These are phyloP conservation scores for Scaptomyza caliginosa DNA, from an alignment of 2,888 invertebrate species.

Conservation along the genomic window DNA sequence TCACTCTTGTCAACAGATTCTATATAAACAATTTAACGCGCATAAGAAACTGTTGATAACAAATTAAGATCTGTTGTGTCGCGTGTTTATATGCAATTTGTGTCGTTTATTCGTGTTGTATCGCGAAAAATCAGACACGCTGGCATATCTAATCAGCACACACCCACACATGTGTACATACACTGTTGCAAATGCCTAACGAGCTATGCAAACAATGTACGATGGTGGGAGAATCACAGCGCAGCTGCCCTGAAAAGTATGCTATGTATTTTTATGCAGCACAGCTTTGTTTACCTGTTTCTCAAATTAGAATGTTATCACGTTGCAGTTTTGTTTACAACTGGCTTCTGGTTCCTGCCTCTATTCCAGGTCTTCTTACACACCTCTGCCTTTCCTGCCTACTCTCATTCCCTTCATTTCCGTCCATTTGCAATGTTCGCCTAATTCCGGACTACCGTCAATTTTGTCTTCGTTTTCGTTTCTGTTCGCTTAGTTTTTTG, in stretches of 20 bases:
- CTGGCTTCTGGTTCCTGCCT: slow-evolving; percentile 37
- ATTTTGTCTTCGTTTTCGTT: slow-evolving; percentile 37
- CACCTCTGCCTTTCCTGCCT: neutral
- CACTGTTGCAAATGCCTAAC: slow-evolving; percentile 5
- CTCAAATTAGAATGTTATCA: slow-evolving; percentile 65
- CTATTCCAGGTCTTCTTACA: neutral
- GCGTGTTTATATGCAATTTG: neutral
- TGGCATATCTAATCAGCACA: slow-evolving; percentile 23
- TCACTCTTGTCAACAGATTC: neutral
- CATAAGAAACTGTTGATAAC: neutral
- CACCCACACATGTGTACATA: neutral
- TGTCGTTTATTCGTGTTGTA: neutral
- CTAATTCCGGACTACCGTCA: slow-evolving; percentile 45
- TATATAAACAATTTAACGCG: neutral
- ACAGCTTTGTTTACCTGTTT: slow-evolving; percentile 45
- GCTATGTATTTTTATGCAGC: slow-evolving; percentile 37
- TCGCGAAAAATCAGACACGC: slow-evolving; percentile 5
- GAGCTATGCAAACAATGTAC: slow-evolving; percentile 41
- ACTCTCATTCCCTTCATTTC: slow-evolving; percentile 1
- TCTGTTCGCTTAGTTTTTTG: neutral
- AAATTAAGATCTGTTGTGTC: neutral
- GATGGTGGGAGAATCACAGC: slow-evolving; percentile 10
- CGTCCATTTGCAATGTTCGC: slow-evolving; percentile 29
- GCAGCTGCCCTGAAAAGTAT: slow-evolving; percentile 48
- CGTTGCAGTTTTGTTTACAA: slow-evolving; percentile 49